These are phyloP conservation scores for Plecturocebus donacophilus DNA, from an alignment of 2,113 vertebrate genomes.

Conservation along the genomic window DNA sequence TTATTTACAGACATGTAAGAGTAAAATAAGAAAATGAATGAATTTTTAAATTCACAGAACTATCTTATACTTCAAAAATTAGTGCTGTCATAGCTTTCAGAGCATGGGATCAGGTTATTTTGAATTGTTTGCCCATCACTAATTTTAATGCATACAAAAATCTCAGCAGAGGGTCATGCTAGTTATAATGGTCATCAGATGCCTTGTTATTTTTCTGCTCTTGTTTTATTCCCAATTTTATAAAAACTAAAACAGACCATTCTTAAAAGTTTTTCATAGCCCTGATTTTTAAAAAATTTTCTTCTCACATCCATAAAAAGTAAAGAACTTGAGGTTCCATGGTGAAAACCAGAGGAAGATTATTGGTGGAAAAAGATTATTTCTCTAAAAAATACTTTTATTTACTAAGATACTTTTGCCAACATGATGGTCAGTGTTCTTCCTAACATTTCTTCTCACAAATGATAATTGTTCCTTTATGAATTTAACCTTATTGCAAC, in stretches of 20 bases:
- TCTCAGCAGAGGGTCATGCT: not conserved
- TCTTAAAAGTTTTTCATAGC: not conserved
- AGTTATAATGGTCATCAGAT: not conserved
- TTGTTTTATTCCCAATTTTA: not conserved
- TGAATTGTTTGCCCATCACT: not conserved
- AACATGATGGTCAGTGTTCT: not conserved
- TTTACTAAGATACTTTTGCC: not conserved
- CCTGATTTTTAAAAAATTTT: not conserved
- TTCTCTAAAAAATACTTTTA: not conserved
- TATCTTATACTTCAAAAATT: not conserved
- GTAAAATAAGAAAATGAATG: not conserved
- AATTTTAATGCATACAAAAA: not conserved
- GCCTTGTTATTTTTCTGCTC: not conserved
- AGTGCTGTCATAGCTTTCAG: not conserved
- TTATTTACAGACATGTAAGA: not conserved
- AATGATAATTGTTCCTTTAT: not conserved
- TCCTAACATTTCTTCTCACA: not conserved
- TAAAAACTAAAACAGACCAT: conserved; percentile 16
- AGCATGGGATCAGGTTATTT: not conserved
- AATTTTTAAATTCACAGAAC: not conserved
- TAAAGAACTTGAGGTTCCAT: not conserved
- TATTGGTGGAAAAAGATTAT: not conserved
- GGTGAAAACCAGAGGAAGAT: not conserved
- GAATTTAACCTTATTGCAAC: not conserved
- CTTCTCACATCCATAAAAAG: not conserved